Percentiles rank a stretch among this genome's conserved stretches.
These are phyloP conservation scores for Oreochromis grahami DNA, from an alignment of 2,797 vertebrate species.

Conservation along the genomic window DNA sequence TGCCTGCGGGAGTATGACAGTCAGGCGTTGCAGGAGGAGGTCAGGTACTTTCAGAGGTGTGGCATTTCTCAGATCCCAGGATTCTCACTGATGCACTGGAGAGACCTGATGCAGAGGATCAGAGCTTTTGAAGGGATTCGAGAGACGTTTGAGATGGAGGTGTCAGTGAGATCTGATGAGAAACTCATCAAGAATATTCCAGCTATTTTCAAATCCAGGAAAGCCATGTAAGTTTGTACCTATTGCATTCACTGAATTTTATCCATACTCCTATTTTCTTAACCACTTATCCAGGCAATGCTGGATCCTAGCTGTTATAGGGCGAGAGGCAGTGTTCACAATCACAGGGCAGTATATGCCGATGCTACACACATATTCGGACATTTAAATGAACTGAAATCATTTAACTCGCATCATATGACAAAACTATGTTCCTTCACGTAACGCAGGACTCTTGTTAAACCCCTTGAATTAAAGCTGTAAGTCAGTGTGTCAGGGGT, in stretches of 20 bases:
- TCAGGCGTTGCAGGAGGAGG: slow-evolving; percentile 2
- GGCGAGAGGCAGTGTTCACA: rapidly evolving
- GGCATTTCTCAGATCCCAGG: not conserved
- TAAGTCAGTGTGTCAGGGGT: rapidly evolving
- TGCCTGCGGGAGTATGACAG: slow-evolving; percentile 38
- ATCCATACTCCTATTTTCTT: not conserved
- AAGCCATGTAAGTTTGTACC: slow-evolving; percentile 30
- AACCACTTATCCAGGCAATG: not conserved
- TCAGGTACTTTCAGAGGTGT: not conserved
- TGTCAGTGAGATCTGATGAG: slow-evolving; percentile 4
- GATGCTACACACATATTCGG: not conserved
- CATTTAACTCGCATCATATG: not conserved
- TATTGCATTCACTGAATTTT: rapidly evolving
- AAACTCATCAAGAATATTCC: slow-evolving; percentile 12
- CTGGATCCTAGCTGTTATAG: not conserved
- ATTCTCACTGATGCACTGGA: not conserved
- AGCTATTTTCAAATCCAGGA: slow-evolving; percentile 27
- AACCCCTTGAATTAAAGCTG: not conserved
- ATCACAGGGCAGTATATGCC: not conserved
- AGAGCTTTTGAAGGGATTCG: not conserved
- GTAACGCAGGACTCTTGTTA: not conserved
- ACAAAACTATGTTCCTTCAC: not conserved
- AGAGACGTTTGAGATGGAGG: slow-evolving; percentile 10
- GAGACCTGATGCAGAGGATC: not conserved
- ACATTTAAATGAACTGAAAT: not conserved